Percentiles rank a stretch among this genome's conserved stretches.
Evolutionary conservation across 2,888 invertebrate species (phyloP).

Genomic region (Orthosia gracilis): DNA sequence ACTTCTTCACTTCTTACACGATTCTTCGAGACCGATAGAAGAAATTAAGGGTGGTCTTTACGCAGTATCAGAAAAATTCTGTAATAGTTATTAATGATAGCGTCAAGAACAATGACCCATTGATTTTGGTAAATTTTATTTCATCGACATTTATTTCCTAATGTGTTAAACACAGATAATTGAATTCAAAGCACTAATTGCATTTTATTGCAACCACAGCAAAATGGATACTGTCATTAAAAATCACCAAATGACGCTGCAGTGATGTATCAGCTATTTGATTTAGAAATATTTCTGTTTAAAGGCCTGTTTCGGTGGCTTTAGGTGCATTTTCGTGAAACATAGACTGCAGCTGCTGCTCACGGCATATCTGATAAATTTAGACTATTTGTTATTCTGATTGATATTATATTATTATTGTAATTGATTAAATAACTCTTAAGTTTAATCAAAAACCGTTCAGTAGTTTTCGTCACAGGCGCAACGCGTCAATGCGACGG

Average conservation of each 20-base stretch:
- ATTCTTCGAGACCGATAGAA: too few species aligned
- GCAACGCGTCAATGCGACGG: too few species aligned
- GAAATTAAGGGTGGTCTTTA: too few species aligned
- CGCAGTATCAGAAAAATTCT: neutral
- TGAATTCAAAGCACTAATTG: constrained; percentile 27
- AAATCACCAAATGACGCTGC: constrained; percentile 14
- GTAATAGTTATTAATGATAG: neutral
- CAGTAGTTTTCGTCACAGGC: too few species aligned
- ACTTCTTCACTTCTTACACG: too few species aligned
- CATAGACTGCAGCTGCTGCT: too few species aligned
- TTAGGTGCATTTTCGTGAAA: too few species aligned
- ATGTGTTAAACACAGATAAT: constrained; percentile 26
- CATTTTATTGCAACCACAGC: constrained; percentile 34
- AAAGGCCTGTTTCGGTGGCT: neutral
- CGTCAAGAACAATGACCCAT: neutral
- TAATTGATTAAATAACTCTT: too few species aligned
- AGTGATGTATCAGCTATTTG: neutral
- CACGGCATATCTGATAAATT: too few species aligned
- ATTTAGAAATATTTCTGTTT: neutral
- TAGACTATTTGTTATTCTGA: too few species aligned
- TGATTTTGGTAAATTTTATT: neutral
- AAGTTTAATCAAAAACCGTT: too few species aligned
- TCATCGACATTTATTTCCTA: constrained; percentile 13
- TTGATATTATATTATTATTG: too few species aligned
- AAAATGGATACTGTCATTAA: constrained; percentile 31